Percentiles rank a stretch among this genome's conserved stretches.
phyloP scores from a whole-genome alignment of 2,113 vertebrate genomes.

The Nothoprocta perdicaria region DNA sequence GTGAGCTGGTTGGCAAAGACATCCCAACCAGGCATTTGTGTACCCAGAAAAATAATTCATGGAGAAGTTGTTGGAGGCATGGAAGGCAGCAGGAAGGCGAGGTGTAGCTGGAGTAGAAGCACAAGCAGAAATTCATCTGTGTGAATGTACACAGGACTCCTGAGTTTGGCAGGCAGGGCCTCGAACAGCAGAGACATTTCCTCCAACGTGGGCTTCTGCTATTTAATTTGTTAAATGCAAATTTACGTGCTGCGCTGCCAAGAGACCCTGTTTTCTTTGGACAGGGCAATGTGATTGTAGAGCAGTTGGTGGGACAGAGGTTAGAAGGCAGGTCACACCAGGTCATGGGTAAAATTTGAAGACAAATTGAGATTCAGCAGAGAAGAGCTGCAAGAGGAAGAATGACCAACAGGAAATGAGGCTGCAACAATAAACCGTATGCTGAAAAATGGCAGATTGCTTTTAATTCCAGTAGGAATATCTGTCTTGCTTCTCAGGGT shows the following conservation, averaged over 20 bases:
- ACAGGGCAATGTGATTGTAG: not conserved
- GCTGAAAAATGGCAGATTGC: constrained; percentile 61
- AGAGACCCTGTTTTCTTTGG: not conserved
- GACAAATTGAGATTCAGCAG: not conserved
- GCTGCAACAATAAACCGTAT: constrained; percentile 43
- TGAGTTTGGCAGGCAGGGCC: not conserved
- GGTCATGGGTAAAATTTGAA: constrained; percentile 56
- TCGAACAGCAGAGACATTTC: not conserved
- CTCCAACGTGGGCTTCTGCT: not conserved
- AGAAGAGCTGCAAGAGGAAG: not conserved
- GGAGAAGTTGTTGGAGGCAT: not conserved
- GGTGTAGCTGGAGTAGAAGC: not conserved
- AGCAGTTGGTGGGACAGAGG: not conserved
- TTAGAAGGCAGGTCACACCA: constrained; percentile 33
- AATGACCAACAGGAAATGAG: constrained; percentile 63
- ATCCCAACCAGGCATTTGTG: not conserved
- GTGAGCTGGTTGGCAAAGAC: not conserved
- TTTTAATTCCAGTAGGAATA: constrained; percentile 58
- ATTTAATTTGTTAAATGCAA: constrained; percentile 6
- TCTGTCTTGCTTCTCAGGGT: constrained; percentile 51
- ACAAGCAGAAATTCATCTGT: not conserved
- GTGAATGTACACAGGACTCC: not conserved
- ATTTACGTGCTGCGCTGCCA: not conserved
- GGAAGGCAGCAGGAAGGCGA: not conserved
- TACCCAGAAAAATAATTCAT: not conserved